These are phyloP conservation scores for Gonocerus acuteangulatus DNA, from an alignment of 2,888 invertebrate genomes.

Conservation along the genomic window DNA sequence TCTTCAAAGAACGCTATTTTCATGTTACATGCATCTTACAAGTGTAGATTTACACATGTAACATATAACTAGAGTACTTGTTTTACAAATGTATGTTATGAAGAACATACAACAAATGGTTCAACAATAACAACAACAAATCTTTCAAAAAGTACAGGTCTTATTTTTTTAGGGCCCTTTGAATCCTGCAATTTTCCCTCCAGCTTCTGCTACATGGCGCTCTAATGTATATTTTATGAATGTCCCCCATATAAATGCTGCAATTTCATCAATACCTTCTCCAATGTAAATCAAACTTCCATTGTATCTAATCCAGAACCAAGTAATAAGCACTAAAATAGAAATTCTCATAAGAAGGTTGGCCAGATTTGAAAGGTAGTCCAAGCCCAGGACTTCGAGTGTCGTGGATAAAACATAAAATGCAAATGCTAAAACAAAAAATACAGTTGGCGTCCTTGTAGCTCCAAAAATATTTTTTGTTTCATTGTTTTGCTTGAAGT, in stretches of 20 bases:
- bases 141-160: too few species aligned
- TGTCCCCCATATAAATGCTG: slow-evolving; percentile 82
- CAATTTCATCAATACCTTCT: slow-evolving; percentile 76
- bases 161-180: too few species aligned
- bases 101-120: too few species aligned
- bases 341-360: slow-evolving; percentile 77
- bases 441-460: slow-evolving; percentile 89
- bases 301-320: slow-evolving; percentile 92
- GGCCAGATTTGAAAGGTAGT: slow-evolving; percentile 72
- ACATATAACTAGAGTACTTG: too few species aligned
- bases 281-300: slow-evolving; percentile 86
- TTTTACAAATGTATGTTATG: too few species aligned
- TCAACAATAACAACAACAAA: too few species aligned
- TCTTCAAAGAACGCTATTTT: too few species aligned
- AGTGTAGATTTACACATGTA: too few species aligned
- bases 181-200: too few species aligned
- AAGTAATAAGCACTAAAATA: slow-evolving; percentile 72
- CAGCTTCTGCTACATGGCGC: too few species aligned
- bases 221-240: slow-evolving; percentile 49
- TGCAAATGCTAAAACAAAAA: slow-evolving; percentile 75
- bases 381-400: slow-evolving; percentile 74
- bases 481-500: slow-evolving; percentile 89
- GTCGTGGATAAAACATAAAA: slow-evolving; percentile 84
- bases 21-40: too few species aligned
- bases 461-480: slow-evolving; percentile 98